Conservation (phyloP, 2,888 invertebrate species). For the Nesidiocoris tenuis region DNA sequence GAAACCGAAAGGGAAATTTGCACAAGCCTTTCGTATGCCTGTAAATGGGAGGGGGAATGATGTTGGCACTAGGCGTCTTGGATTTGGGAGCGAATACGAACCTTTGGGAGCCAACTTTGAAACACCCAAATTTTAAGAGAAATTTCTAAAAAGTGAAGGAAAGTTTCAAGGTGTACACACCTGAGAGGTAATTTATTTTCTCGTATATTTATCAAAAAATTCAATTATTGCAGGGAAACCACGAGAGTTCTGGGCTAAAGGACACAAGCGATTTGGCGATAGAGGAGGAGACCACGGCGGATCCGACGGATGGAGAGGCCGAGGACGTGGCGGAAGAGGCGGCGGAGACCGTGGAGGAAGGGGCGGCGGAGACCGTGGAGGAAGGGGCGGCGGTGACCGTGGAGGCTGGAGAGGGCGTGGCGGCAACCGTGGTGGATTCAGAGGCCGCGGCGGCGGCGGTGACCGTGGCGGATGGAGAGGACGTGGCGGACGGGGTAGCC, state of each 20-base stretch:
- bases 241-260: constrained; percentile 9
- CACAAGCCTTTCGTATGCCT: no score
- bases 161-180: no score
- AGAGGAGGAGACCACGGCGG: constrained; percentile 47
- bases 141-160: no score
- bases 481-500: constrained; percentile 52
- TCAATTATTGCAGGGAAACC: neutral
- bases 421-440: constrained; percentile 55
- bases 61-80: no score
- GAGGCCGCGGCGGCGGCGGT: constrained; percentile 54
- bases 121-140: no score
- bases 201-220: no score
- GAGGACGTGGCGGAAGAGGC: constrained; percentile 55
- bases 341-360: constrained; percentile 56
- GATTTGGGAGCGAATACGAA: no score
- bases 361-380: constrained; percentile 58
- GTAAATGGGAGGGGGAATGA: no score
- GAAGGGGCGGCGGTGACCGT: constrained; percentile 54
- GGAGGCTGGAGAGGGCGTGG: constrained; percentile 55
- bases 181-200: no score
- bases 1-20: no score
- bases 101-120: no score
- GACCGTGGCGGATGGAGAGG: constrained; percentile 55
- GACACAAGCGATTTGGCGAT: constrained; percentile 5
- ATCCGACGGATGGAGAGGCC: constrained; percentile 56